Conservation (phyloP, 1,140 invertebrate genomes). For the Homalodisca vitripennis region DNA sequence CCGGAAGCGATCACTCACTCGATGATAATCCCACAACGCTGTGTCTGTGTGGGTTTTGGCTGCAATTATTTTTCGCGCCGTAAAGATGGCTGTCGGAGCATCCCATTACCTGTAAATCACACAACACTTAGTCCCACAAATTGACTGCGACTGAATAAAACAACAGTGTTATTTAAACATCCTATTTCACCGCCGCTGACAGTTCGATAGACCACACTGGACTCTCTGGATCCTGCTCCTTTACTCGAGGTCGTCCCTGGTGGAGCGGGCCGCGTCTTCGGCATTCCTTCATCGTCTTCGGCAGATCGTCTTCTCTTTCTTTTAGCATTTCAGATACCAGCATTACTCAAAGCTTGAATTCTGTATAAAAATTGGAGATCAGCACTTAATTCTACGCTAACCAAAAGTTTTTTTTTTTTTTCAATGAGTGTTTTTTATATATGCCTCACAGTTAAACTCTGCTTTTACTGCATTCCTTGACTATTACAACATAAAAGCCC, state of each 20-base stretch:
- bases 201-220: not conserved
- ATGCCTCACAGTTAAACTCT: too few species aligned
- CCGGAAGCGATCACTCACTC: conserved; percentile 6
- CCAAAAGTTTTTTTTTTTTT: too few species aligned
- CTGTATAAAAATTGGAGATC: not conserved
- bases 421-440: too few species aligned
- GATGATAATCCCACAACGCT: not conserved
- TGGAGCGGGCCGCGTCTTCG: not conserved
- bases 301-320: not conserved
- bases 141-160: conserved; percentile 6
- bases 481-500: too few species aligned
- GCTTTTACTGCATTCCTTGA: too few species aligned
- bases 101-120: conserved; percentile 11
- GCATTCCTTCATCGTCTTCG: not conserved
- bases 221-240: not conserved
- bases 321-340: not conserved
- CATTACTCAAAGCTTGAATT: not conserved
- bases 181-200: conserved; percentile 11
- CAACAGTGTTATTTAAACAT: conserved; percentile 15
- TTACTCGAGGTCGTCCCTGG: not conserved
- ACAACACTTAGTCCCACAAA: conserved; percentile 13
- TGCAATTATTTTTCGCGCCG: conserved; percentile 15
- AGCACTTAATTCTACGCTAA: not conserved
- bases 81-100: conserved; percentile 10
- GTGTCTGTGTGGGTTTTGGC: not conserved